Conservation (phyloP, 1,140 invertebrate species). For the Notospermus geniculatus region DNA sequence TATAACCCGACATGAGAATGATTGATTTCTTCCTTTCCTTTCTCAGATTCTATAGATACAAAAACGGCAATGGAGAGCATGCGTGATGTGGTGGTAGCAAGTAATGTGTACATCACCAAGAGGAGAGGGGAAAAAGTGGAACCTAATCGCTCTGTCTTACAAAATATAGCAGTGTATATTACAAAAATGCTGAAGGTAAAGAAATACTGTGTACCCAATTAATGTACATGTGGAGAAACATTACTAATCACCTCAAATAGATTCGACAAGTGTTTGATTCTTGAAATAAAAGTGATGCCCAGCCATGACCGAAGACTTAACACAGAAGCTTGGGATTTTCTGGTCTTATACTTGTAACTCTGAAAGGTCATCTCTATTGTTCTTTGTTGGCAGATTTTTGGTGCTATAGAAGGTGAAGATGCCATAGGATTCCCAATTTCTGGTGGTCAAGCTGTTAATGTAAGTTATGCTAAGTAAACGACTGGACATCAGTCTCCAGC, state of each 20-base stretch:
- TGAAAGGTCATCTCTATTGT: too few relatives aligned
- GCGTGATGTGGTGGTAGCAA: constrained; percentile 74
- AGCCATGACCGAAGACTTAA: too few relatives aligned
- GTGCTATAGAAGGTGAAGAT: constrained; percentile 70
- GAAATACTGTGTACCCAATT: too few relatives aligned
- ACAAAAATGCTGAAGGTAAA: constrained; percentile 79
- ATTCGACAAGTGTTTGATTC: too few relatives aligned
- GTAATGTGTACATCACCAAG: constrained; percentile 77
- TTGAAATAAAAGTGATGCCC: too few relatives aligned
- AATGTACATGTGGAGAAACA: too few relatives aligned
- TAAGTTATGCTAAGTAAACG: constrained; percentile 25
- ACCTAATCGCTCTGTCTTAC: constrained; percentile 57
- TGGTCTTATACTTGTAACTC: too few relatives aligned
- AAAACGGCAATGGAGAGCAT: constrained; percentile 77
- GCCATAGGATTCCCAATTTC: constrained; percentile 74
- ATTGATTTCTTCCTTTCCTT: too few relatives aligned
- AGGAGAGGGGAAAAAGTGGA: constrained; percentile 21
- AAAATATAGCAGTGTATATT: constrained; percentile 68
- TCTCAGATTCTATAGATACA: constrained; percentile 92
- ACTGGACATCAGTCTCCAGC: constrained; percentile 4
- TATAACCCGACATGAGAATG: too few relatives aligned
- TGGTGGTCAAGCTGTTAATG: constrained; percentile 54
- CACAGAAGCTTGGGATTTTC: too few relatives aligned
- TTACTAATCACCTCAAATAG: too few relatives aligned
- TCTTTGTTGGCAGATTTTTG: constrained; percentile 65